Evolutionary conservation across 2,113 vertebrate species (phyloP).

Genomic region (Hyperoodon ampullatus): DNA sequence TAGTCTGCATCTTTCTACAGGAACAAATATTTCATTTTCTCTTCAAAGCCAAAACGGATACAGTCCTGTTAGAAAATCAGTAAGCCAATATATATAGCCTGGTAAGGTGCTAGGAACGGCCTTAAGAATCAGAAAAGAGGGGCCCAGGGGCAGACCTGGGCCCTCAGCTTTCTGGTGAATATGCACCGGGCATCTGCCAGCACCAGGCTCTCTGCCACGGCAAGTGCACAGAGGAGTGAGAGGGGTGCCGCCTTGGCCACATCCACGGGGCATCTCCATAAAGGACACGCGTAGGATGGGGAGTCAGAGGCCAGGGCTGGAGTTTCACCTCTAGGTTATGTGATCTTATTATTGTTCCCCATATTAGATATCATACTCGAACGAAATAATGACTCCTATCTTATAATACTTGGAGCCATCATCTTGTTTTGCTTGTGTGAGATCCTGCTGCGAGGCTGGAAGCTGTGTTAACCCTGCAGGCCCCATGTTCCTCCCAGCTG

Average conservation of each 20-base stretch:
- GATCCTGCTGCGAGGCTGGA: not conserved
- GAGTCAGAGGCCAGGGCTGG: not conserved
- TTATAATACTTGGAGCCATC: not conserved
- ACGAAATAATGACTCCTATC: not conserved
- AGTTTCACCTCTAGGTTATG: not conserved
- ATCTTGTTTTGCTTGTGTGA: not conserved
- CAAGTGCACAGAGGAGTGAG: fast-evolving
- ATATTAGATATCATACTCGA: not conserved
- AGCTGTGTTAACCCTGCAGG: not conserved
- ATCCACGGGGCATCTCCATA: fast-evolving
- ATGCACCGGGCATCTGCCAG: not conserved
- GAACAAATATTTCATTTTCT: constrained; percentile 23
- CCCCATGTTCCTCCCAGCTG: not conserved
- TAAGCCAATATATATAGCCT: not conserved
- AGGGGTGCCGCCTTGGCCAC: too few species aligned
- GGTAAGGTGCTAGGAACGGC: not conserved
- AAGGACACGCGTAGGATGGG: not conserved
- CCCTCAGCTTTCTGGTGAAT: not conserved
- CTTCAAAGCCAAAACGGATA: not conserved
- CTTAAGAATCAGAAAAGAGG: not conserved
- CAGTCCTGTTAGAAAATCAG: not conserved
- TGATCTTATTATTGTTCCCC: not conserved
- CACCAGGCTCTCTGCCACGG: not conserved
- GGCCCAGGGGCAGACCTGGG: too few species aligned
- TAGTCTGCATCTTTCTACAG: not conserved